These are phyloP conservation scores for Pampus argenteus DNA, from an alignment of 2,797 vertebrate species.

Conservation along the genomic window DNA sequence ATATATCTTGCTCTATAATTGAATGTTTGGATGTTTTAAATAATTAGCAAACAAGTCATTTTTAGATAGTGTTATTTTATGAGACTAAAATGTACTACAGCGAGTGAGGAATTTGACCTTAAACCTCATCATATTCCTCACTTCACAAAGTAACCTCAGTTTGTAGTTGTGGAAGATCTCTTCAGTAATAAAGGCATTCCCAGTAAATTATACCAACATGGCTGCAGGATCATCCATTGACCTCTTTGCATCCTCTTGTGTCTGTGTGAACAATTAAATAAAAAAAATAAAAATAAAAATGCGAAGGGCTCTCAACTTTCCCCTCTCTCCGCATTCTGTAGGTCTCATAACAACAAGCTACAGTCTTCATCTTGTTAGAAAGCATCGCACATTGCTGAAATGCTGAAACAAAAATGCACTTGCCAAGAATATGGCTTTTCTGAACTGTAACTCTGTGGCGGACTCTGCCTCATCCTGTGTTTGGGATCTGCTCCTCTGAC, in stretches of 20 bases:
- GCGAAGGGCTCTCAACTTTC: constrained; percentile 88
- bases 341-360: constrained; percentile 99
- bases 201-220: constrained; percentile 67
- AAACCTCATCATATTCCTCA: constrained; percentile 6
- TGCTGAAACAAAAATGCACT: constrained; percentile 80
- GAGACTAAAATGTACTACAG: constrained; percentile 33
- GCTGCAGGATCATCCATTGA: constrained; percentile 64
- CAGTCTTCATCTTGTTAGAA: constrained; percentile 96
- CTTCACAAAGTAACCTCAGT: constrained; percentile 41
- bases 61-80: constrained; percentile 76
- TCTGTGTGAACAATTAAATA: constrained; percentile 56
- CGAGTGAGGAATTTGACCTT: constrained; percentile 24
- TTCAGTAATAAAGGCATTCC: constrained; percentile 71
- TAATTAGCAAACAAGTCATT: constrained; percentile 62
- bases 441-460: constrained; percentile 81
- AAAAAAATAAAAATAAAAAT: constrained; percentile 29
- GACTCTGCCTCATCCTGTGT: constrained; percentile 59
- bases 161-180: constrained; percentile 31
- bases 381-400: constrained; percentile 79
- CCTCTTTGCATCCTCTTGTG: constrained; percentile 60
- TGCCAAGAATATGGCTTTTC: constrained; percentile 79
- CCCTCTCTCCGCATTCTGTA: constrained; percentile 90
- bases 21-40: constrained; percentile 75
- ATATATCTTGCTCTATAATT: constrained; percentile 48
- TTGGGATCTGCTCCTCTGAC: constrained; percentile 53